Base-by-base conservation (phyloP, 2,888 invertebrate genomes). In the Helleia helle region DNA sequence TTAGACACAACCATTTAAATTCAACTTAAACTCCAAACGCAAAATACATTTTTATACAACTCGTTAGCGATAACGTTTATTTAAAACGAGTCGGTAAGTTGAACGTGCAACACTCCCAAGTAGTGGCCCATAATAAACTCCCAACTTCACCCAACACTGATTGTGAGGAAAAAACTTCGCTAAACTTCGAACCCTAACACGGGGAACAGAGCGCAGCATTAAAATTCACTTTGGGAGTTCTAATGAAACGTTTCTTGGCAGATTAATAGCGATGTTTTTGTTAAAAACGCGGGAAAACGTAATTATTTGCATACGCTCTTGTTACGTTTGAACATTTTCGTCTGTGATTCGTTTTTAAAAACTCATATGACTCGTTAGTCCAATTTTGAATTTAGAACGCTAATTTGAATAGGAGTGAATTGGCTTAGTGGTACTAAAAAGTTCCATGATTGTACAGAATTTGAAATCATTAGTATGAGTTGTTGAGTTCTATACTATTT, bases 221-320 rank as follows among this genome's bases (percentile, higher is more conserved):
- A 72, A 74, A 73, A 73, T 69, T 74, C 71, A 68, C 68, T 74
- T 71, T 66, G 51, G 58, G 69, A 54, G 59, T 58, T 56, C 58
- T 69, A 71, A 71, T 71, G 66, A 71, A 73, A 71, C 60, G 55
- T 51, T 62, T 68, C 42, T 42, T 41, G 34, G 39, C 39, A 42
- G 41, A 44, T 49, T 42, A 31, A 31, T 18, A 31, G 31, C 17
- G 0, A 6, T 31, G 31, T 31, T 31, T 18, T 31, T 31, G 31
- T 31, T 15, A 9, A 22, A 7, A 8, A 7, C 11, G 15, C 30
- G 8, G 15, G 15, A 30, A 4, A 8, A n/a, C n/a, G n/a, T n/a
- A n/a, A n/a, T n/a, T n/a, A n/a, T n/a, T n/a, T n/a, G n/a, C n/a
- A n/a, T n/a, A n/a, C n/a, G n/a, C n/a, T n/a, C n/a, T n/a, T n/a